These are phyloP conservation scores for Pangasius larnaudii DNA, from an alignment of 2,797 vertebrate genomes.

Conservation along the genomic window DNA sequence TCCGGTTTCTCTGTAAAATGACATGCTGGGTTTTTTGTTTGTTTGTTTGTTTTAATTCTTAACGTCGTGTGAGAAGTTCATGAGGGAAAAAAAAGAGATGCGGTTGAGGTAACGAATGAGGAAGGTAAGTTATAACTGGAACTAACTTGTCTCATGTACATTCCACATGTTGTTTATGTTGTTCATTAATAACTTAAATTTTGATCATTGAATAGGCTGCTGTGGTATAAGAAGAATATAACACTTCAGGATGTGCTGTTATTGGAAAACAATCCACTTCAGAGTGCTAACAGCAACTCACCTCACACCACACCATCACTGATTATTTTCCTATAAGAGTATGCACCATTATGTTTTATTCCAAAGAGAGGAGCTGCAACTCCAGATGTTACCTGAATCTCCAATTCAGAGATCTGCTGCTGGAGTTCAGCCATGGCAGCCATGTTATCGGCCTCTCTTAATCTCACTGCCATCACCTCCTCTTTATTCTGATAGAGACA, in stretches of 20 bases:
- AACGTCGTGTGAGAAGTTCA: neutral
- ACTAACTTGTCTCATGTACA: neutral
- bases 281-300: neutral
- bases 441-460: slow-evolving; percentile 95
- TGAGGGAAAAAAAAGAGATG: neutral
- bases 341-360: neutral
- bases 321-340: neutral
- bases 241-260: neutral
- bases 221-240: neutral
- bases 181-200: neutral
- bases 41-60: neutral
- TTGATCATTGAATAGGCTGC: neutral
- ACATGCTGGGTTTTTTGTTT: neutral
- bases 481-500: slow-evolving; percentile 86
- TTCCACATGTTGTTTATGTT: neutral
- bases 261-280: neutral
- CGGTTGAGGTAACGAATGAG: neutral
- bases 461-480: slow-evolving; percentile 95
- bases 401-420: slow-evolving; percentile 95
- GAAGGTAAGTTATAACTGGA: too few species aligned
- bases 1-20: neutral
- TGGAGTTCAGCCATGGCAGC: slow-evolving; percentile 96
- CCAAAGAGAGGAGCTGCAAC: neutral
- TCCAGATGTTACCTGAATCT: slow-evolving; percentile 88
- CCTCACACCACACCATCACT: neutral